Conservation (phyloP, 2,113 vertebrate species). For the Lophotis ruficrista region DNA sequence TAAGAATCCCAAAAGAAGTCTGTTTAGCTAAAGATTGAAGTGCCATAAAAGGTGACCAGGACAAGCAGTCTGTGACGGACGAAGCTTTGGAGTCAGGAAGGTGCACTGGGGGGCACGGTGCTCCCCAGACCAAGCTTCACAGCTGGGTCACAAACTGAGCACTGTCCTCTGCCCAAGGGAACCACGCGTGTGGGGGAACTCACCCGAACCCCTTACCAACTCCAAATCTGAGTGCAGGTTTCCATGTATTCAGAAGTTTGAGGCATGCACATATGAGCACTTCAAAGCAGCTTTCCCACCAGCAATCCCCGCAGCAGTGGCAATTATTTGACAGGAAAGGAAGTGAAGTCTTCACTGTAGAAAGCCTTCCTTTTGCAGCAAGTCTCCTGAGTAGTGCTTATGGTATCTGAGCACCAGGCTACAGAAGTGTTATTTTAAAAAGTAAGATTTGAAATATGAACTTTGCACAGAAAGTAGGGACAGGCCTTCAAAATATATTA, state of each 20-base stretch:
- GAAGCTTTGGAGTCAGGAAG: not conserved
- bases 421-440: not conserved
- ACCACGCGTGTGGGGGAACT: rapidly evolving
- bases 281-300: not conserved
- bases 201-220: rapidly evolving
- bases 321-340: not conserved
- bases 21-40: not conserved
- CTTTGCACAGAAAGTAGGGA: not conserved
- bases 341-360: not conserved
- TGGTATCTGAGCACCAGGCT: not conserved
- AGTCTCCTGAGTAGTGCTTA: not conserved
- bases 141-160: not conserved
- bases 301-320: not conserved
- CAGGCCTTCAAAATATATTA: not conserved
- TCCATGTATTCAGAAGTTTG: not conserved
- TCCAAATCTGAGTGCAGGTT: not conserved
- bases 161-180: not conserved
- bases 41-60: not conserved
- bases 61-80: not conserved
- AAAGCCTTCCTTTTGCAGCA: not conserved
- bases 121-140: not conserved
- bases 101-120: rapidly evolving
- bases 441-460: not conserved
- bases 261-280: not conserved
- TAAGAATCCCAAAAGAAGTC: not conserved